Conservation (phyloP, 2,888 invertebrate genomes). For the Pachymerium ferrugineum region DNA sequence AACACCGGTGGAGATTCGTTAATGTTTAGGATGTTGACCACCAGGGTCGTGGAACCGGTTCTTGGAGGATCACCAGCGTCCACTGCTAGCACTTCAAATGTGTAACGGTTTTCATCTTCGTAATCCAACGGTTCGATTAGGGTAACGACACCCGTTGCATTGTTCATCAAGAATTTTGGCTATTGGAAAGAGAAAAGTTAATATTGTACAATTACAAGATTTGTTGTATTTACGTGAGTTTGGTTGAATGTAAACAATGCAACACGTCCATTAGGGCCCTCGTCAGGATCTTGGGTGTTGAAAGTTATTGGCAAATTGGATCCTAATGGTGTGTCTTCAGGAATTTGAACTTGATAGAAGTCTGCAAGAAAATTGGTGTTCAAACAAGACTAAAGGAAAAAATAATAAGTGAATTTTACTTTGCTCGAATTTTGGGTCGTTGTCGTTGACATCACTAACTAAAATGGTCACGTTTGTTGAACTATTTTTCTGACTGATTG, state of each 20-base stretch:
- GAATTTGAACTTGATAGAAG: slow-evolving; percentile 34
- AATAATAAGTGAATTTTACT: slow-evolving; percentile 34
- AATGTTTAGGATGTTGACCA: slow-evolving; percentile 45
- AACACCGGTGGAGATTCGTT: slow-evolving; percentile 49
- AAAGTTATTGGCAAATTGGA: slow-evolving; percentile 32
- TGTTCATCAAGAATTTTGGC: slow-evolving; percentile 64
- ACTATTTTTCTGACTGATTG: slow-evolving; percentile 41
- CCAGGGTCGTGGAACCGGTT: slow-evolving; percentile 37
- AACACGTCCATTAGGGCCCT: slow-evolving; percentile 34
- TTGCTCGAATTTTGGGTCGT: slow-evolving; percentile 41
- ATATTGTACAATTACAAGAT: neutral
- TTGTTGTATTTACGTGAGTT: slow-evolving; percentile 4
- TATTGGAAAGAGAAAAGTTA: slow-evolving; percentile 2
- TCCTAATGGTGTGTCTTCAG: slow-evolving; percentile 35
- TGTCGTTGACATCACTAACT: slow-evolving; percentile 42
- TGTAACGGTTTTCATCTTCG: slow-evolving; percentile 49
- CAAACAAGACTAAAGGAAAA: neutral
- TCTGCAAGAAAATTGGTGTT: slow-evolving; percentile 29
- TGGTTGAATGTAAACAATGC: slow-evolving; percentile 28
- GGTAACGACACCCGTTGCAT: slow-evolving; percentile 70
- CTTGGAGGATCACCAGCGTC: slow-evolving; percentile 40
- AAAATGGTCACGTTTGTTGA: slow-evolving; percentile 41
- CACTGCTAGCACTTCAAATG: slow-evolving; percentile 39
- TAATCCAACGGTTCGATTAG: slow-evolving; percentile 68
- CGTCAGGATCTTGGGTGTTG: slow-evolving; percentile 34